Conservation (phyloP, 2,113 vertebrate species). For the Telmatochromis bifrenatus region DNA sequence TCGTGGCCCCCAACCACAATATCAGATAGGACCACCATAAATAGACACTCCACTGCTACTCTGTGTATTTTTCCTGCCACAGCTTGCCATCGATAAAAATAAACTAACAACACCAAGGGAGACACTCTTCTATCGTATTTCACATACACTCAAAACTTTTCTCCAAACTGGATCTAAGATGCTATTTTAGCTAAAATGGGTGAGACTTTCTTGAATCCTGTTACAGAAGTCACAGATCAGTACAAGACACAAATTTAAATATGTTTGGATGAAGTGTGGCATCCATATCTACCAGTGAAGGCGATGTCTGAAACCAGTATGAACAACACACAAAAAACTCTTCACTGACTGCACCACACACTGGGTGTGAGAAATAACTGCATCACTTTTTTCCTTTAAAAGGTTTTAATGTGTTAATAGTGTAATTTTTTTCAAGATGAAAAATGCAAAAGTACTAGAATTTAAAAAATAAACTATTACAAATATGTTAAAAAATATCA, state of each 20-base stretch:
- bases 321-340: neutral
- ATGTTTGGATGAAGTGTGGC: neutral
- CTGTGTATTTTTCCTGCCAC: constrained; percentile 13
- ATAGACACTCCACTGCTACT: constrained; percentile 33
- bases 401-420: neutral
- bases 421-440: neutral
- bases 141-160: neutral
- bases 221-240: neutral
- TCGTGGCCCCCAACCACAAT: constrained; percentile 23
- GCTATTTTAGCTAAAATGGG: neutral
- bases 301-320: neutral
- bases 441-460: neutral
- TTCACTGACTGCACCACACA: neutral
- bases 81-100: constrained; percentile 25
- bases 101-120: constrained; percentile 7
- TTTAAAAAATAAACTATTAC: neutral
- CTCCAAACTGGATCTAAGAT: neutral
- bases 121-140: neutral
- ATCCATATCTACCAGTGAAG: neutral
- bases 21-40: constrained; percentile 45
- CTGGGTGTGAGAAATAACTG: neutral
- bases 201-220: neutral
- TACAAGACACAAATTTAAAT: neutral
- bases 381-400: neutral
- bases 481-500: neutral